These are phyloP conservation scores for Gulo gulo DNA, from an alignment of 2,113 vertebrate species.

Conservation along the genomic window DNA sequence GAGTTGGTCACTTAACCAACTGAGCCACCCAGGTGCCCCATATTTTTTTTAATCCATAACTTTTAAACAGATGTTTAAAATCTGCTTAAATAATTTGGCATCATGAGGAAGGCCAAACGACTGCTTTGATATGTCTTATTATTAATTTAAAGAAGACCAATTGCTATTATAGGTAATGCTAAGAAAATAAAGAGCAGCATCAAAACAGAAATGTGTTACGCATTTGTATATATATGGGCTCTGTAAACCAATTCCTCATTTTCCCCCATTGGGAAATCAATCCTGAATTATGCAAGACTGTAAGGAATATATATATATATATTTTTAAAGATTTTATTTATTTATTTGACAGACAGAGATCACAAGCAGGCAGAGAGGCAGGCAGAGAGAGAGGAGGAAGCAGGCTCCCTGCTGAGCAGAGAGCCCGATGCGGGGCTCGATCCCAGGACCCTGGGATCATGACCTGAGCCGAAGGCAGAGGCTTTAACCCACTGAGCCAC, in stretches of 20 bases:
- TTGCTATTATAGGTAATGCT: neutral
- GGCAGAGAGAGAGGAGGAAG: too few relatives aligned
- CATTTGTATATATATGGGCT: neutral
- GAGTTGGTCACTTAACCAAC: neutral
- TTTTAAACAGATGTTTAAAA: neutral
- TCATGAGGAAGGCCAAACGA: neutral
- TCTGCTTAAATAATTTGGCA: neutral
- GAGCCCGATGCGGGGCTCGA: too few relatives aligned
- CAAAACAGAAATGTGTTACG: neutral
- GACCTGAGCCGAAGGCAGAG: too few relatives aligned
- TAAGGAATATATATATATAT: neutral
- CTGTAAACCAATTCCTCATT: neutral
- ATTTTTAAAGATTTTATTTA: too few relatives aligned
- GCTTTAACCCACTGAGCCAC: too few relatives aligned
- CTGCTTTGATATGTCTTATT: neutral
- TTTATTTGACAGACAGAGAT: too few relatives aligned
- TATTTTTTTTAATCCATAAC: neutral
- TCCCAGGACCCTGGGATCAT: too few relatives aligned
- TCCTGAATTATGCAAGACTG: neutral
- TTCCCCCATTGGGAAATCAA: neutral
- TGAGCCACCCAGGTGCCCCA: neutral
- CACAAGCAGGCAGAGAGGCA: too few relatives aligned
- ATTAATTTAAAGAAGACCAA: neutral
- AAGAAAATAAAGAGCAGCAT: neutral
- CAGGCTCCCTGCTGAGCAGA: too few relatives aligned